Evolutionary conservation across 2,888 invertebrate species (phyloP).

Genomic region (Drosophila flavopinicola): DNA sequence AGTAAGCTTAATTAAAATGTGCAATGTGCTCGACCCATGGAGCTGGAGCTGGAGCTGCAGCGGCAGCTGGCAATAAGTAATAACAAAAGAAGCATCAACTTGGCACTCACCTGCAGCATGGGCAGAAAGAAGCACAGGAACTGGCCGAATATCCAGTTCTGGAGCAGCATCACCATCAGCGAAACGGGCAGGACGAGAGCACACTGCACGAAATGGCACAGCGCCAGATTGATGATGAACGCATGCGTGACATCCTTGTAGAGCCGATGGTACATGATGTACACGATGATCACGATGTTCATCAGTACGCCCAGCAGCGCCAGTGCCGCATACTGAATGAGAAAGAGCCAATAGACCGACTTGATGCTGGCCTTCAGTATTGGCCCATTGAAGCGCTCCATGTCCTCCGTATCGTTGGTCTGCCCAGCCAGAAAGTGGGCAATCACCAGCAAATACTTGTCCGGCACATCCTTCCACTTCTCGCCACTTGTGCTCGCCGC

Average conservation of each 20-base stretch:
- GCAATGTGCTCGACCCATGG: slow-evolving; percentile 8
- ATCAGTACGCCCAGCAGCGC: slow-evolving; percentile 86
- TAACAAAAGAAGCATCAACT: neutral
- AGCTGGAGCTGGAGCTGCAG: neutral
- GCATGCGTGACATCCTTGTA: slow-evolving; percentile 88
- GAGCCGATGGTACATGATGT: slow-evolving; percentile 85
- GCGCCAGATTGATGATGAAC: slow-evolving; percentile 88
- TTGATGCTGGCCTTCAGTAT: slow-evolving; percentile 86
- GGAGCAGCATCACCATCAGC: slow-evolving; percentile 88
- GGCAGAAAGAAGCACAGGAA: slow-evolving; percentile 90
- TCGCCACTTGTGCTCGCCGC: slow-evolving; percentile 63
- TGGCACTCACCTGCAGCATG: slow-evolving; percentile 88
- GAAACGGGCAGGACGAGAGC: slow-evolving; percentile 89
- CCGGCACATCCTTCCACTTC: slow-evolving; percentile 81
- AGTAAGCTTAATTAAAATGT: slow-evolving; percentile 47
- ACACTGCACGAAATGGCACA: slow-evolving; percentile 89
- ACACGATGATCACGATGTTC: slow-evolving; percentile 87
- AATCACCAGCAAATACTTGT: slow-evolving; percentile 82
- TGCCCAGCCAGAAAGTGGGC: slow-evolving; percentile 81
- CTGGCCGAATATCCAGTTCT: slow-evolving; percentile 90
- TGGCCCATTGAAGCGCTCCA: slow-evolving; percentile 86
- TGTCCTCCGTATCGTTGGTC: slow-evolving; percentile 79
- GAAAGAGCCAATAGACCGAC: slow-evolving; percentile 87
- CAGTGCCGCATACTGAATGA: slow-evolving; percentile 87
- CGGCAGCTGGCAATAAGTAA: slow-evolving; percentile 18